Evolutionary conservation across 2,113 vertebrate genomes (phyloP).

Genomic region (Acrocephalus arundinaceus): DNA sequence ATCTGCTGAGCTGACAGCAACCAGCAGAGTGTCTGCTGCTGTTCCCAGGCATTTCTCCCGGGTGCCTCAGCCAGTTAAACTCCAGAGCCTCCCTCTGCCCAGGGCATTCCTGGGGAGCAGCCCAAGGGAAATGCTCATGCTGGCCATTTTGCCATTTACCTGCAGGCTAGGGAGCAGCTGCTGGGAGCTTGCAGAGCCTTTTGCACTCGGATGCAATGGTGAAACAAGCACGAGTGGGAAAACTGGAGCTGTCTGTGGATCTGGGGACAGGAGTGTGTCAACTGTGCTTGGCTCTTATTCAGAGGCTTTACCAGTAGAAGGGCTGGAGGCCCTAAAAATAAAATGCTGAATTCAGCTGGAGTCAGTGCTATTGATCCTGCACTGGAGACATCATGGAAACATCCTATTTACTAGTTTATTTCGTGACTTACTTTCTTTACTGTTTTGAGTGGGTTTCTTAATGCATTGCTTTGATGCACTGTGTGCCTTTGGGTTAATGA

Average conservation of each 20-base stretch:
- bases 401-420: constrained; percentile 49
- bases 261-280: neutral
- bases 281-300: neutral
- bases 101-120: neutral
- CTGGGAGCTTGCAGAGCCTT: neutral
- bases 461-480: neutral
- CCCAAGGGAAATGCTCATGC: neutral
- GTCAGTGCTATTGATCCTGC: constrained; percentile 17
- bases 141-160: neutral
- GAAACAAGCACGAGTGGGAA: neutral
- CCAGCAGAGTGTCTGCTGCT: neutral
- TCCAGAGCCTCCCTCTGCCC: neutral
- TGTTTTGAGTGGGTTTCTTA: constrained; percentile 14
- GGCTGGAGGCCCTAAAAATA: constrained; percentile 32
- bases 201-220: neutral
- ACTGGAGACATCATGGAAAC: neutral
- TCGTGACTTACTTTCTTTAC: neutral
- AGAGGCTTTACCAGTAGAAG: neutral
- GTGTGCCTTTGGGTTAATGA: neutral
- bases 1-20: neutral
- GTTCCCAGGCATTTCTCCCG: neutral
- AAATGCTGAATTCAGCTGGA: neutral
- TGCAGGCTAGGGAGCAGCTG: neutral
- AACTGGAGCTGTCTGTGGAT: neutral
- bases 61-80: neutral